Percentiles rank a stretch among this genome's conserved stretches.
phyloP scores from a whole-genome alignment of 2,888 invertebrate genomes.

The Hermaeophaga mercurialis region DNA sequence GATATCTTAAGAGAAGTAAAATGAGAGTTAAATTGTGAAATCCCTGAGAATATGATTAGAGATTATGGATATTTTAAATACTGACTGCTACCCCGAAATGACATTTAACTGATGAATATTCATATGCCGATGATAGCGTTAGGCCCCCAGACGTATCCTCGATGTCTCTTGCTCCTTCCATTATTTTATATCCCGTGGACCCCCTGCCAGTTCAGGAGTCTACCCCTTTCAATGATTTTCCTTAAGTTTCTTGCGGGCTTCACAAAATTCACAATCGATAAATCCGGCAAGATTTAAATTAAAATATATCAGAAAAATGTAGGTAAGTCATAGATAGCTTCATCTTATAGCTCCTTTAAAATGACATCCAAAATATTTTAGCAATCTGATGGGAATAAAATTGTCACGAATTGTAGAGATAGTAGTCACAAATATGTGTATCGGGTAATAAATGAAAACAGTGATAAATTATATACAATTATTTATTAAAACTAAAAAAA shows the following conservation, averaged over 20 bases:
- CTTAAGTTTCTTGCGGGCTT: conserved; percentile 33
- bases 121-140: conserved; percentile 50
- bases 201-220: conserved; percentile 16
- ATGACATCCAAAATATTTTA: too few species aligned
- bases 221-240: conserved; percentile 36
- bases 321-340: too few species aligned
- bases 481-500: too few species aligned
- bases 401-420: too few species aligned
- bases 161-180: conserved; percentile 30
- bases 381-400: too few species aligned
- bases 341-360: too few species aligned
- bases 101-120: conserved; percentile 52
- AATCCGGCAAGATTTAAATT: too few species aligned
- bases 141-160: conserved; percentile 45
- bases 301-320: too few species aligned
- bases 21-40: conserved; percentile 43
- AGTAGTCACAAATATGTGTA: too few species aligned
- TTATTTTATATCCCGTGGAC: conserved; percentile 19
- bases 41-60: conserved; percentile 51
- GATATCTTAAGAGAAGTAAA: conserved; percentile 35
- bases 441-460: too few species aligned
- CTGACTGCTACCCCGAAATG: conserved; percentile 49
- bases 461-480: too few species aligned
- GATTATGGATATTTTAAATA: conserved; percentile 55
- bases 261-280: neutral